Percentiles rank a stretch among this genome's conserved stretches.
phyloP scores from a whole-genome alignment of 2,797 vertebrate species.

The Lepidocolaptes lacrymiger region DNA sequence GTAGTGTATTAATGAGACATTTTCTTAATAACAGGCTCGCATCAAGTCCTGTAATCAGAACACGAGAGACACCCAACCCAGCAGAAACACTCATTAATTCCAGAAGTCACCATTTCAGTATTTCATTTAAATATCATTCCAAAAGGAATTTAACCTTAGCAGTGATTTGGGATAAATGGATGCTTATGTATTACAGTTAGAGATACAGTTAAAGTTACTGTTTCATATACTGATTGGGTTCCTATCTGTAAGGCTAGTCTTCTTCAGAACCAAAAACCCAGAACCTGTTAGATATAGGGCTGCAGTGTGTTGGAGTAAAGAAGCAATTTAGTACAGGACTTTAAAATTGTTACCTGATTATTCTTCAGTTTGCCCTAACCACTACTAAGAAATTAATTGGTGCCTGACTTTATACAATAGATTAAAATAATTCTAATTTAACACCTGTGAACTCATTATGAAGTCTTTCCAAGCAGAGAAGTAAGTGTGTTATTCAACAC shows the following conservation, averaged over 20 bases:
- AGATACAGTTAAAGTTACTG: background rate
- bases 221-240: background rate
- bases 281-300: background rate
- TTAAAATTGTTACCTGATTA: constrained; percentile 24
- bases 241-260: background rate
- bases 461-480: constrained; percentile 55
- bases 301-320: background rate
- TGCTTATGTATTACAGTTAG: background rate
- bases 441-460: constrained; percentile 61
- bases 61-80: constrained; percentile 39
- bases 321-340: background rate
- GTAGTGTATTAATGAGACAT: constrained; percentile 66
- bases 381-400: constrained; percentile 42
- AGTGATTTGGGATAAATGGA: constrained; percentile 11
- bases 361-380: constrained; percentile 36
- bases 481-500: constrained; percentile 54
- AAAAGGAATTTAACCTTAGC: constrained; percentile 52
- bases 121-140: constrained; percentile 61
- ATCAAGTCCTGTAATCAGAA: constrained; percentile 64
- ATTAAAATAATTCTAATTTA: constrained; percentile 62
- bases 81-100: constrained; percentile 71
- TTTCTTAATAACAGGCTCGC: constrained; percentile 57
- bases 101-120: constrained; percentile 62
- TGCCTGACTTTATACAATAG: constrained; percentile 31
- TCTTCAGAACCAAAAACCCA: background rate